Conservation (phyloP, 2,113 vertebrate genomes). For the Aegithalos caudatus region DNA sequence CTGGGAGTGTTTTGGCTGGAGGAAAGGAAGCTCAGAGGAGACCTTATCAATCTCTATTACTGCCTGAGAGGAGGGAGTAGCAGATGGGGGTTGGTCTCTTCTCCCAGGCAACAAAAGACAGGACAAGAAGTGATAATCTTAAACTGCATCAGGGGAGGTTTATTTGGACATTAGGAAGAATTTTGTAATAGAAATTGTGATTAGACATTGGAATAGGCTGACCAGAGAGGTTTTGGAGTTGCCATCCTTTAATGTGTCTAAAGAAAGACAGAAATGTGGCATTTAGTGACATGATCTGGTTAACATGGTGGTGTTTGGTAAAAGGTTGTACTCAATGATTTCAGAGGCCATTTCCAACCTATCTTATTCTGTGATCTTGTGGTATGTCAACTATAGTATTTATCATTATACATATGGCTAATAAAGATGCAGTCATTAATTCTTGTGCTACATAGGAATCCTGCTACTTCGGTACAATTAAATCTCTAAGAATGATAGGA, state of each 20-base stretch:
- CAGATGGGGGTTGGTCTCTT: rapidly evolving
- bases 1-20: background rate
- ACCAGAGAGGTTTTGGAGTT: background rate
- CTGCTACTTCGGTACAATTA: background rate
- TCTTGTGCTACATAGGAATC: background rate
- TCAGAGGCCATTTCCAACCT: background rate
- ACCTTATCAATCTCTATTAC: background rate
- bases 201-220: background rate
- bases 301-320: background rate
- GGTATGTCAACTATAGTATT: background rate
- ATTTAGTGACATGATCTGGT: background rate
- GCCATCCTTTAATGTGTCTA: background rate
- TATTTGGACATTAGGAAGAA: background rate
- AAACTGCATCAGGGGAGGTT: background rate
- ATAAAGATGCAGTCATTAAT: background rate
- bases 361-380: background rate
- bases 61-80: no score
- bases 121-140: background rate
- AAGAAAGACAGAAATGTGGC: background rate
- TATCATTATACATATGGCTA: background rate
- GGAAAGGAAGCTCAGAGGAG: background rate
- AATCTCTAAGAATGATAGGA: background rate
- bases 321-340: background rate
- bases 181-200: background rate
- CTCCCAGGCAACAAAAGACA: background rate